Percentiles rank a stretch among this genome's conserved stretches.
Evolutionary conservation across 2,797 vertebrate species (phyloP).

Genomic region (Hafferia zeledoni): DNA sequence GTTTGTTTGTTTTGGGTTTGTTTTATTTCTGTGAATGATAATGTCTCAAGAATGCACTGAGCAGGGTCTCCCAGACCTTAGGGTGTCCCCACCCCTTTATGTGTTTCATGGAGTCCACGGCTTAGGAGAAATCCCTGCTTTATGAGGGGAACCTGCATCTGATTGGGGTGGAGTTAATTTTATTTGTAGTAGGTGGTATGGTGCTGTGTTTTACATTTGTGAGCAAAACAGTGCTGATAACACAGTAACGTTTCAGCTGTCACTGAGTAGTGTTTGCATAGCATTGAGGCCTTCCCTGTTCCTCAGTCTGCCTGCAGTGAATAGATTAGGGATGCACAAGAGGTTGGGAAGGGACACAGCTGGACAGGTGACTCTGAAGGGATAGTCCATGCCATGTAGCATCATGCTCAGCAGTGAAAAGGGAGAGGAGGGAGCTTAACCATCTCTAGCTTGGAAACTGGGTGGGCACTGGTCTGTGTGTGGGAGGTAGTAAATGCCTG

Average conservation of each 20-base stretch:
- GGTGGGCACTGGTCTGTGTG: fast-evolving
- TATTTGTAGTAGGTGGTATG: not conserved
- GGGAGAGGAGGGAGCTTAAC: not conserved
- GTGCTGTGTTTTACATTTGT: not conserved
- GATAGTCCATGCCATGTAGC: fast-evolving
- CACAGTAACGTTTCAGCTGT: not conserved
- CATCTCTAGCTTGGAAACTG: not conserved
- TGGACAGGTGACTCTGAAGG: not conserved
- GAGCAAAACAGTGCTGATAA: not conserved
- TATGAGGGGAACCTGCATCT: not conserved
- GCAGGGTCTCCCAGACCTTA: not conserved
- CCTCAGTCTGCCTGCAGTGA: not conserved
- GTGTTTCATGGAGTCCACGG: not conserved
- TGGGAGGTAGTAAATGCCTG: not conserved
- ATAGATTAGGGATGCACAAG: not conserved
- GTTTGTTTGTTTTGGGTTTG: not conserved
- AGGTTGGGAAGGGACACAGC: not conserved
- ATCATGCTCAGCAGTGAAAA: not conserved
- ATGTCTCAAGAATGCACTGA: not conserved
- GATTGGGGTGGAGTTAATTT: not conserved
- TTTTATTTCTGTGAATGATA: not conserved
- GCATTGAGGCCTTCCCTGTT: not conserved
- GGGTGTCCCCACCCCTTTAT: not conserved
- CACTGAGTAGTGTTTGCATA: not conserved
- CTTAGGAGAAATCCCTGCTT: not conserved